Base-by-base conservation (phyloP, 2,888 invertebrate genomes). In the Lapara coniferarum region DNA sequence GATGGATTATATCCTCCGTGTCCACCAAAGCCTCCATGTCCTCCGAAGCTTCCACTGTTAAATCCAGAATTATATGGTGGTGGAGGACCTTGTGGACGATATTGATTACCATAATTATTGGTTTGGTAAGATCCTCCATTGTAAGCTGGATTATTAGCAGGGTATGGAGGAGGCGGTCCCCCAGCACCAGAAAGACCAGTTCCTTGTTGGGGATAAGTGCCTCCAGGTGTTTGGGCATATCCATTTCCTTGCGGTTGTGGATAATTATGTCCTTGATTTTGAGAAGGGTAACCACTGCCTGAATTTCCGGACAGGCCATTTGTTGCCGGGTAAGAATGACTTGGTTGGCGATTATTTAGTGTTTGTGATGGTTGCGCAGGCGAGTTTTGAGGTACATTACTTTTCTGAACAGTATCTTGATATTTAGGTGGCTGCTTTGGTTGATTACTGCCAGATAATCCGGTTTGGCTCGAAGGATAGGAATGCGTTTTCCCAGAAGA, bases 391-490 rank as follows among this genome's bases (percentile, higher is more conserved):
- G 88, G 75, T n/a, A 79, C 82, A 78, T 84, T 86, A 71, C 83
- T 91, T 76, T 79, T 84, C 78, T 90, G 92, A 71, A 91, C 76
- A 78, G 73, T 89, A 77, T 91, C 90, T 81, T 90, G 89, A 74
- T 90, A 77, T 53, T 77, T 74, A 10, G 83, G 70, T 44, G 87
- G 80, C 75, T 85, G 84, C 75, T 88, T 89, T 13, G 85, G 78
- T 71, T 79, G 78, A 72, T 75, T 83, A 69, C 81, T 84, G 59
- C 90, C 90, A 66, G 90, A 90, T 37, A 89, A 78, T 8, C 90
- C 90, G 56, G 87, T 89, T 69, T 88, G 84, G 75, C 89, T 88
- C 8, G 90, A 86, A 56, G 90, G 92, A 79, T 92, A 92, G 10
- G 89, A 89, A 76, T 90, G 91, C 58, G 82, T 81, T 74, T 85